Evolutionary conservation across 2,888 invertebrate genomes (phyloP), one percentile per base, ranked within the genome.

Genomic region (Suillia variegata): DNA sequence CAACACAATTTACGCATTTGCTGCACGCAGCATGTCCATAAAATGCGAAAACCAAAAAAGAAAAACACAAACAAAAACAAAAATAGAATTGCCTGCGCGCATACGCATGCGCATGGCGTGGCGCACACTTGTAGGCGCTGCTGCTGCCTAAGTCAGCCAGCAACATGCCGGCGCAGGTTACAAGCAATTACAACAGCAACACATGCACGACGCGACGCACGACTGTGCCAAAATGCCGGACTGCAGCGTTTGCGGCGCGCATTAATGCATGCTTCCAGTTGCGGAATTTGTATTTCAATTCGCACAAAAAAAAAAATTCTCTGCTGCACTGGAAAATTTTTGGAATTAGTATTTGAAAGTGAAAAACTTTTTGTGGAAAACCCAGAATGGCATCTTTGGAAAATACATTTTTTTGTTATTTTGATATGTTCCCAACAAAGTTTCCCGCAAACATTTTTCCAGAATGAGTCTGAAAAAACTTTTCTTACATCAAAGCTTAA

Each of bases 1-100:
- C 58, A 48, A 54, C 58, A 58, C 58, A 42, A 58, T 58, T 54
- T 50, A 54, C 54, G 58, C 58, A 58, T 54, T 54, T 54, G 12
- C 54, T 38, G 58, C 54, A 54, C 49, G 58, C 54, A 58, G 58
- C 15, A 17, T 6, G 26, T 26, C 10, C 10, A 26, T 26, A 26
- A 26, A 42, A 15, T n/a, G 33, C 31, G 26, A 26, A 26, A 26
- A n/a, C n/a, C n/a, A n/a, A n/a, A n/a, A n/a, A 3, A 33, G 34
- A 31, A 18, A 50, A 50, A 50, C n/a, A n/a, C n/a, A n/a, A n/a
- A n/a, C n/a, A n/a, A 51, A 42, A 45, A 57, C 45, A 52, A 48
- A 26, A 52, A 45, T 31, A 56, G 52, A 47, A 47, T 42, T 10
- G 12, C 31, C 31, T 31, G 31, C 12, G 31, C 31, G 6, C 31